Evolutionary conservation across 2,797 vertebrate species (phyloP).

Genomic region (Ispidina lecontei): DNA sequence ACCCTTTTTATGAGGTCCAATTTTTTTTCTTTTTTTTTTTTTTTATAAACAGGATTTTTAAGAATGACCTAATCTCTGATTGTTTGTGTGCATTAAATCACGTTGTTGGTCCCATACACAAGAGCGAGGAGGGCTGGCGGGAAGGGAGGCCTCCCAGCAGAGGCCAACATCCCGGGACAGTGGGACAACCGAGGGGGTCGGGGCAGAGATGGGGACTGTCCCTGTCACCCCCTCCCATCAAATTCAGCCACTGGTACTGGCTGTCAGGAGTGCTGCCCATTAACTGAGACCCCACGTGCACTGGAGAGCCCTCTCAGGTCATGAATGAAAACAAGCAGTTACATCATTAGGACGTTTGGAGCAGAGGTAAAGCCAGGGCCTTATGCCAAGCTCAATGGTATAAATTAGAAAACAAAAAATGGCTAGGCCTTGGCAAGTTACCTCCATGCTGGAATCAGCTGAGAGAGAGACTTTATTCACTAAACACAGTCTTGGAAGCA

Average conservation of each 20-base stretch:
- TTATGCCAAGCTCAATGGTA: conserved; percentile 73
- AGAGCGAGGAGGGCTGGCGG: neutral
- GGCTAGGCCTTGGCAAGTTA: conserved; percentile 75
- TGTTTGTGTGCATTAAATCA: conserved; percentile 85
- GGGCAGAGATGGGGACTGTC: neutral
- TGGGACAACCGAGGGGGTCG: fast-evolving
- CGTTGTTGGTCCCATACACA: conserved; percentile 71
- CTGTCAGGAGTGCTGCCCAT: conserved; percentile 50
- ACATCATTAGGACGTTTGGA: conserved; percentile 80
- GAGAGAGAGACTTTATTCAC: conserved; percentile 83
- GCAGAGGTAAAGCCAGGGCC: conserved; percentile 73
- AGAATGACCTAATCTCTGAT: conserved; percentile 84
- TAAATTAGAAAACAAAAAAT: conserved; percentile 83
- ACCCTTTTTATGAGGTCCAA: conserved; percentile 83
- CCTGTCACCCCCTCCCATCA: neutral
- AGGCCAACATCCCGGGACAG: neutral
- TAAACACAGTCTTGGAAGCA: conserved; percentile 78
- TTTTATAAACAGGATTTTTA: conserved; percentile 84
- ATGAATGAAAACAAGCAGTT: conserved; percentile 81
- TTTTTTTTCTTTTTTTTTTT: conserved; percentile 76
- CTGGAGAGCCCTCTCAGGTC: conserved; percentile 71
- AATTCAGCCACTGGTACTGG: conserved; percentile 8
- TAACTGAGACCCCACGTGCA: conserved; percentile 69
- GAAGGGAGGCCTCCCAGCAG: neutral
- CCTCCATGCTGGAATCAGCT: conserved; percentile 81